Evolutionary conservation across 2,888 invertebrate genomes (phyloP).

Genomic region (Cloeon dipterum): DNA sequence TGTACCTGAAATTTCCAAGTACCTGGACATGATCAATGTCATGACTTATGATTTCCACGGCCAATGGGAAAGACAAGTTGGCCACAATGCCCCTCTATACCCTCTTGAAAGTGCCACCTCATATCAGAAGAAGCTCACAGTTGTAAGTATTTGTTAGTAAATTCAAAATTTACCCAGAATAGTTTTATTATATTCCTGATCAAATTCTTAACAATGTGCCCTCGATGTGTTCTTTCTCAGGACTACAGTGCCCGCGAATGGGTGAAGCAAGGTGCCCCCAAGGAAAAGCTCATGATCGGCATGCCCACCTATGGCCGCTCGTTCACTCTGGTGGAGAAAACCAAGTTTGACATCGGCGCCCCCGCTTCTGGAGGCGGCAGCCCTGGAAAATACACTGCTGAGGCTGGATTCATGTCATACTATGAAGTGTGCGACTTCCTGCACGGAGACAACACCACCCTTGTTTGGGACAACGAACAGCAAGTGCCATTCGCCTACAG

Average conservation of each 20-base stretch:
- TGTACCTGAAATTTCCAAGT: constrained; percentile 81
- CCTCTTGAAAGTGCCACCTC: constrained; percentile 73
- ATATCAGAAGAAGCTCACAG: constrained; percentile 81
- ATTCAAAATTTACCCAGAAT: not conserved
- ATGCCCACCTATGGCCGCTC: constrained; percentile 88
- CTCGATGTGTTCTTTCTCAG: constrained; percentile 24
- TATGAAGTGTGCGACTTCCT: constrained; percentile 89
- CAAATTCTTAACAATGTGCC: too few relatives aligned
- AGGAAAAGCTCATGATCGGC: constrained; percentile 82
- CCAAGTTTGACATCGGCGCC: constrained; percentile 81
- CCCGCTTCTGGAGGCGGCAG: constrained; percentile 72
- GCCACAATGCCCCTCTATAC: constrained; percentile 78
- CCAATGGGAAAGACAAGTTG: constrained; percentile 81
- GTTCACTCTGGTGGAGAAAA: constrained; percentile 64
- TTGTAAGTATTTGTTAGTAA: constrained; percentile 32
- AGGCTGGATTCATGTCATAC: constrained; percentile 85
- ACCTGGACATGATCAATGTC: constrained; percentile 79
- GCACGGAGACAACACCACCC: constrained; percentile 68
- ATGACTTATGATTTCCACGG: constrained; percentile 95
- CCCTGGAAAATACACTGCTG: constrained; percentile 71
- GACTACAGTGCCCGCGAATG: constrained; percentile 79
- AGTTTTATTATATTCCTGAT: not conserved
- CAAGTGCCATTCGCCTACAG: constrained; percentile 88
- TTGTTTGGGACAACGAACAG: constrained; percentile 90
- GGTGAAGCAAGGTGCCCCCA: constrained; percentile 82